These are phyloP conservation scores for Hexactinellida sp. DNA, from an alignment of 37 sponge, comb jelly and placozoan genomes.

Conservation along the genomic window DNA sequence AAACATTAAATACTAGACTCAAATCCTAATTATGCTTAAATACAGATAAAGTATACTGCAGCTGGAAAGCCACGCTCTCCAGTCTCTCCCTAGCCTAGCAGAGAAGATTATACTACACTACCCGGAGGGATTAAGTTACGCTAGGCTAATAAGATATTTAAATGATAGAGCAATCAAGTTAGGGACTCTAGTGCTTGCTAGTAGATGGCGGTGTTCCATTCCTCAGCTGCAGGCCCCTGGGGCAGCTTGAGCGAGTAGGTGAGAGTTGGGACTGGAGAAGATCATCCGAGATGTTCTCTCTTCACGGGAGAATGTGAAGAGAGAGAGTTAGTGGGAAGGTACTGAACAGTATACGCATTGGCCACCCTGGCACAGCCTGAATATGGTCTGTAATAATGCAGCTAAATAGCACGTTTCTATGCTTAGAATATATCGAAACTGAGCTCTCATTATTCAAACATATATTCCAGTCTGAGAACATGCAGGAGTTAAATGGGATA, in stretches of 20 bases:
- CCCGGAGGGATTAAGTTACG: not conserved
- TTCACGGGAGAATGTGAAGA: not conserved
- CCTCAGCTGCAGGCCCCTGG: not conserved
- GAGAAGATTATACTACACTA: not conserved
- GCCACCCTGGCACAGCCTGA: not conserved
- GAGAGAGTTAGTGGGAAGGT: not conserved
- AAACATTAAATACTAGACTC: too few species aligned
- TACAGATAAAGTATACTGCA: too few species aligned
- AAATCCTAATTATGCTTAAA: too few species aligned
- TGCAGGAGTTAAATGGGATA: too few species aligned
- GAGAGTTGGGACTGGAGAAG: constrained; percentile 1
- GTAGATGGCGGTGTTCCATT: not conserved
- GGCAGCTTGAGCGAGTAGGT: not conserved
- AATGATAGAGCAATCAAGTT: not conserved
- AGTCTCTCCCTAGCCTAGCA: not conserved
- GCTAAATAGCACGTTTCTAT: not conserved
- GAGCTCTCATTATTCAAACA: not conserved
- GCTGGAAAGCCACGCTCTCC: not conserved
- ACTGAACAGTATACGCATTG: too few species aligned
- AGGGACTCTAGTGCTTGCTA: not conserved
- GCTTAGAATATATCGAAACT: not conserved
- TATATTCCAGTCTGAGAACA: too few species aligned
- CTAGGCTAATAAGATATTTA: not conserved
- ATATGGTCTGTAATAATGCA: not conserved
- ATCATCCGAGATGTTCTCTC: not conserved